phyloP scores from a whole-genome alignment of 2,113 vertebrate species.

The Hippocampus zosterae region DNA sequence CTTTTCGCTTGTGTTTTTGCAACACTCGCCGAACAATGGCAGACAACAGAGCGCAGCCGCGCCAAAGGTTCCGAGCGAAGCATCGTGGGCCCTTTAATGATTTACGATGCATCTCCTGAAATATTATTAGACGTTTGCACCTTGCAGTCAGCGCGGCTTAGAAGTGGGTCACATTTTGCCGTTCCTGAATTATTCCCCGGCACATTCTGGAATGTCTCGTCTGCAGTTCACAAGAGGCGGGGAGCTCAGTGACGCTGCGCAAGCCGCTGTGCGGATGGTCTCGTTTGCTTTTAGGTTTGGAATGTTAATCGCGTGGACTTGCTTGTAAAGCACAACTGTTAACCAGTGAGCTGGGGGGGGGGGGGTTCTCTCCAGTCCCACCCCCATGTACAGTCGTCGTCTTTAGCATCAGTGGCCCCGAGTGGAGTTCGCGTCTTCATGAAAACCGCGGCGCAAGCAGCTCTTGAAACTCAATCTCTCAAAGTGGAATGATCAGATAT shows the following conservation, averaged over 20 bases:
- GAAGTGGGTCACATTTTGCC: slow-evolving; percentile 63
- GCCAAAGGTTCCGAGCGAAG: slow-evolving; percentile 10
- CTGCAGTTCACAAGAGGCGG: slow-evolving; percentile 41
- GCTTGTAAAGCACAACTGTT: slow-evolving; percentile 66
- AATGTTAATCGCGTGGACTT: slow-evolving; percentile 68
- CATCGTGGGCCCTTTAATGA: slow-evolving; percentile 22
- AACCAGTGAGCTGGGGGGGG: slow-evolving; percentile 60
- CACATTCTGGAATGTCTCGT: slow-evolving; percentile 34
- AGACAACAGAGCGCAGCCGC: slow-evolving; percentile 13
- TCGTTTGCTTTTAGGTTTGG: slow-evolving; percentile 65
- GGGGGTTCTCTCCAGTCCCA: too few species aligned
- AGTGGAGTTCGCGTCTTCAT: slow-evolving; percentile 35
- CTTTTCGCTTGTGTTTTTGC: slow-evolving; percentile 46
- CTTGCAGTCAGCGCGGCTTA: slow-evolving; percentile 31
- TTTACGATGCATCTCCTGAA: slow-evolving; percentile 33
- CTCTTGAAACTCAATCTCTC: background rate
- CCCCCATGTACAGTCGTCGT: background rate
- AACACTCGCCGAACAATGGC: slow-evolving; percentile 33
- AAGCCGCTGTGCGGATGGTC: slow-evolving; percentile 54
- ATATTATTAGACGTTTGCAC: slow-evolving; percentile 42
- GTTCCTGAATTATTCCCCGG: slow-evolving; percentile 49
- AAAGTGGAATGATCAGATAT: background rate
- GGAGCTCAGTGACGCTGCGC: slow-evolving; percentile 30
- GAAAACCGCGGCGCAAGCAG: background rate
- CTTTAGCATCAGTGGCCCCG: slow-evolving; percentile 51